These are phyloP conservation scores for Thryonomys swinderianus DNA, from an alignment of 2,113 vertebrate species.

Conservation along the genomic window DNA sequence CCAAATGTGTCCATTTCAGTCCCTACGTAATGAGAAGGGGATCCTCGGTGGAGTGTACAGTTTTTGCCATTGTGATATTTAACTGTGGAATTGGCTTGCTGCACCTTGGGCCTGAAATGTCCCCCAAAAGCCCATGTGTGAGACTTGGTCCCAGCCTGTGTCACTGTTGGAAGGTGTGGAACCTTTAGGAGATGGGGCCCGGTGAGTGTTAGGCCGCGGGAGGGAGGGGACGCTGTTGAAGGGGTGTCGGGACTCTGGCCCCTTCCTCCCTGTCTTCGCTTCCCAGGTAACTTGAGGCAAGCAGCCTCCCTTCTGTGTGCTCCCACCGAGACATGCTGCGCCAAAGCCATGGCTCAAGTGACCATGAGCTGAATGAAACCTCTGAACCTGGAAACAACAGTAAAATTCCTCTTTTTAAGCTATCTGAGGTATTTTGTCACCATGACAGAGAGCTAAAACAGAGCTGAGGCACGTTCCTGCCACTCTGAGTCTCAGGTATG, in stretches of 20 bases:
- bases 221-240: too few species aligned
- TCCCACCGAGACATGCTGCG: background rate
- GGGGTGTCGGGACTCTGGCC: background rate
- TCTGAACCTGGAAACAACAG: background rate
- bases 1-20: background rate
- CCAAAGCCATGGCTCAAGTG: background rate
- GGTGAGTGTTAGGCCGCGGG: too few species aligned
- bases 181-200: background rate
- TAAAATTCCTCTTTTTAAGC: background rate
- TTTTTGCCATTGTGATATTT: background rate
- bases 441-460: background rate
- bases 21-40: background rate
- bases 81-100: background rate
- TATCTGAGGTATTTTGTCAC: background rate
- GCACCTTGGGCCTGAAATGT: background rate
- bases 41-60: too few species aligned
- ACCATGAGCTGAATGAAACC: background rate
- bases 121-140: background rate
- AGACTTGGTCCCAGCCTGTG: background rate
- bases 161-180: background rate
- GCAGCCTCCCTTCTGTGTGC: too few species aligned
- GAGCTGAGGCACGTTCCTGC: background rate
- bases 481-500: background rate
- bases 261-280: background rate
- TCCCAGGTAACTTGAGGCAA: too few species aligned